A percentile compares a stretch with the other conserved stretches of the same genome.
Evolutionary conservation across 2,888 invertebrate species (phyloP).

Genomic region (Leptothorax acervorum): DNA sequence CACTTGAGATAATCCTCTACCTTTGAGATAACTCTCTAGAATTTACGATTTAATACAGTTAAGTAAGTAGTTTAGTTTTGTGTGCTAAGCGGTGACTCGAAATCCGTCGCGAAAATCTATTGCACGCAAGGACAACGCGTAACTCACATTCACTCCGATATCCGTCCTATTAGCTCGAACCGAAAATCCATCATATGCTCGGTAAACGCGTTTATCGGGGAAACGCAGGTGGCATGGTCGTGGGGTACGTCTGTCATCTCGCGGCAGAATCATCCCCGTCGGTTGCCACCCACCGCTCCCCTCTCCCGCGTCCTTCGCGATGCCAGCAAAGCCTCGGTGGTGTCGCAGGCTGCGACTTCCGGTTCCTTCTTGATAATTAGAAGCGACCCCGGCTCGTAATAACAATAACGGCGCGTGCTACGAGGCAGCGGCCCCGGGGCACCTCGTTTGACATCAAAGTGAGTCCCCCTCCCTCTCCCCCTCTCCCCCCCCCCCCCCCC

Average conservation of each 20-base stretch:
- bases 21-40: background rate
- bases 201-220: slow-evolving; percentile 37
- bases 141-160: slow-evolving; percentile 3
- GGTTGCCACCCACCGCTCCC: background rate
- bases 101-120: background rate
- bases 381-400: slow-evolving; percentile 78
- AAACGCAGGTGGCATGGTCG: slow-evolving; percentile 26
- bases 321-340: slow-evolving; percentile 15
- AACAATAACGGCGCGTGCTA: slow-evolving; percentile 78
- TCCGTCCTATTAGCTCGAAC: slow-evolving; percentile 17
- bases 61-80: background rate
- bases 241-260: slow-evolving; percentile 54
- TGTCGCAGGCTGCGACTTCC: slow-evolving; percentile 75
- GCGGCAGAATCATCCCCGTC: slow-evolving; percentile 20
- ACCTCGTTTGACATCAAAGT: slow-evolving; percentile 80
- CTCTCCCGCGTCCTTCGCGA: background rate
- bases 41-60: background rate
- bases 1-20: background rate
- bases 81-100: background rate
- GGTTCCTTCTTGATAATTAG: slow-evolving; percentile 82
- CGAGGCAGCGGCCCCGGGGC: slow-evolving; percentile 70
- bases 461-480: slow-evolving; percentile 58
- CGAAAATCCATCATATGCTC: slow-evolving; percentile 15
- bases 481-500: background rate
- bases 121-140: background rate